phyloP scores from a whole-genome alignment of 2,113 vertebrate species.

The Pterocles gutturalis region DNA sequence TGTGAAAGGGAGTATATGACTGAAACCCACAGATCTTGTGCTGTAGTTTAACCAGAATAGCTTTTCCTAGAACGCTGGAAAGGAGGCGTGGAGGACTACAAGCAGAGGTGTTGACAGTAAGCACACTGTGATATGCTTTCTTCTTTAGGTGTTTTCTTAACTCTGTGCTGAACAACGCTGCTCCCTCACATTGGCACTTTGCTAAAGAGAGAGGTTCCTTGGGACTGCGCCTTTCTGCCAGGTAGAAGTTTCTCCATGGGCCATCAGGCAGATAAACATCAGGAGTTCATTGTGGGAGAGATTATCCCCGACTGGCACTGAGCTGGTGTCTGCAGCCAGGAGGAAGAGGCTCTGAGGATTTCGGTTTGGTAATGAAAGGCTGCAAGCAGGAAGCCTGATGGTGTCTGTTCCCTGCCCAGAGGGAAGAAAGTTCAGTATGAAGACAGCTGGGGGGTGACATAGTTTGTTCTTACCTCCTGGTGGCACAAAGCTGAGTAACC shows the following conservation, averaged over 20 bases:
- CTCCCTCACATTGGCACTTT: not conserved
- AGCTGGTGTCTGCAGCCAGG: not conserved
- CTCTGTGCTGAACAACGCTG: not conserved
- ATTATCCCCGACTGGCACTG: not conserved
- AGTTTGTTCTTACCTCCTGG: not conserved
- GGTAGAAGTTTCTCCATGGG: not conserved
- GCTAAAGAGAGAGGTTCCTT: not conserved
- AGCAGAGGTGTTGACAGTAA: not conserved
- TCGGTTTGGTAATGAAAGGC: not conserved
- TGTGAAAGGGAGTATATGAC: not conserved
- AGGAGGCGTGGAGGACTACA: not conserved
- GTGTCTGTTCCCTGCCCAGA: not conserved
- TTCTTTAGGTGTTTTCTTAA: not conserved
- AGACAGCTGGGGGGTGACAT: not conserved
- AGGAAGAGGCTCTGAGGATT: not conserved
- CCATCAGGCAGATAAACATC: not conserved
- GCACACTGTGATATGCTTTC: rapidly evolving
- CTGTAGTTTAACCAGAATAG: not conserved
- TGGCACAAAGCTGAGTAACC: not conserved
- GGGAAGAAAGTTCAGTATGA: not conserved
- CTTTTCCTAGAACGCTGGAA: not conserved
- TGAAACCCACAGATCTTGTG: not conserved
- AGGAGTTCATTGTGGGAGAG: not conserved
- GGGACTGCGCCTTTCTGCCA: not conserved
- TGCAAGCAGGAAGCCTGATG: not conserved